Base-by-base conservation (phyloP, 2,888 invertebrate species). In the Cryptocephalus primarius region DNA sequence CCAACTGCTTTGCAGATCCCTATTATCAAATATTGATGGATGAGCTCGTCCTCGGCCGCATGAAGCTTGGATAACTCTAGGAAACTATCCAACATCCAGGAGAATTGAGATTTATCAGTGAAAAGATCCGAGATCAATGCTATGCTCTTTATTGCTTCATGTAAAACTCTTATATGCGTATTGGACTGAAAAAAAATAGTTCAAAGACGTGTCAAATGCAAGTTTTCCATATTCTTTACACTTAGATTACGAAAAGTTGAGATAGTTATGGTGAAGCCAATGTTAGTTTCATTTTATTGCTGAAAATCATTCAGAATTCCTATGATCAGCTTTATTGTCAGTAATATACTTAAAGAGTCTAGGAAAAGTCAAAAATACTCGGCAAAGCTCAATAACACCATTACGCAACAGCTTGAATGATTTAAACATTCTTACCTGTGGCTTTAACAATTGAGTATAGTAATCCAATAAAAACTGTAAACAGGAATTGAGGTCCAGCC, bases 401-500 rank as follows among this genome's bases (percentile, higher is more conserved):
- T n/a, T n/a, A n/a, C n/a, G n/a, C n/a, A n/a, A n/a, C n/a, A n/a
- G n/a, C n/a, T n/a, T n/a, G n/a, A n/a, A 22, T 22, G 6, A 22
- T 22, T 22, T 22, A 22, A 22, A 2, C 6, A 6, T 39, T 40
- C 65, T 67, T 59, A 80, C 78, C 58, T 74, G 72, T 9, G 76
- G 71, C 43, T 75, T 72, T 50, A 82, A 68, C 78, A 85, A 81
- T 47, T 92, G 89, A 1, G 87, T 80, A 55, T 90, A 91, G 33
- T 95, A 80, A 68, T 96, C 95, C 66, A 93, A 80, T 12, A 96
- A 75, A 63, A 96, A 85, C 65, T 92, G 91, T 44, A 95, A 71
- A 70, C 95, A 96, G 48, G 95, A 96, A 66, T 88, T 87, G 32
- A 94, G 76, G 70, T 96, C 95, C 34, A 96, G 76, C 9, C 82